Evolutionary conservation across 2,797 vertebrate genomes (phyloP), one percentile per base, ranked within the genome.

Genomic region (Adelosebastes latens): DNA sequence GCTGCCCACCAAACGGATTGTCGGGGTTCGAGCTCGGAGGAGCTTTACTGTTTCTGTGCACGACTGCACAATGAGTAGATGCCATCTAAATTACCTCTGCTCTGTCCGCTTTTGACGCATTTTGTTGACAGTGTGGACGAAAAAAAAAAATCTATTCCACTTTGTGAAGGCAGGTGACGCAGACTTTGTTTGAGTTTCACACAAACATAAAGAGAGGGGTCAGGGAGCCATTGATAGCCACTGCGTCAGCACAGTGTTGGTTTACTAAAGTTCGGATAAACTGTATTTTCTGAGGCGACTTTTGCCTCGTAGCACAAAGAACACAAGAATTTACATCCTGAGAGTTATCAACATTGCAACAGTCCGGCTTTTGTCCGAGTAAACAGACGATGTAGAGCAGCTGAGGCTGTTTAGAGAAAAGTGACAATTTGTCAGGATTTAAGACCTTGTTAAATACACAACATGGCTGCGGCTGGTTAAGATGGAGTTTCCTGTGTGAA

Each of bases 111-210:
- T 65, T 9, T 31, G 49, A 72, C 75, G 72, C 60, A 65, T 77
- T 75, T 58, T 77, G 82, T 85, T 72, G 77, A 87, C 80, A 61
- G 52, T 72, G 46, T 25, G 74, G 42, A 59, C 66, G 62, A 25
- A 20, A 32, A 70, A 62, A 74, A 75, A 61, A 66, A 83, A 81
- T 74, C 65, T n/a, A 71, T 79, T 61, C 60, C 71, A 32, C 70
- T 20, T 3, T 31, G 73, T 20, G 13, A 81, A 90, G 83, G 86
- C 88, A 88, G 86, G 78, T 81, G 75, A 84, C 71, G 5, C 6
- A 2, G 58, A 55, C 24, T 90, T 77, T 92, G 85, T 94, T 92
- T 93, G 90, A 88, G 84, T 93, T 92, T 93, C 87, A 91, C 82
- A 87, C 83, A 89, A 81, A 85, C 27, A 82, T 29, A 82, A 58